A percentile compares a stretch with the other conserved stretches of the same genome.
These are phyloP conservation scores for Pagrus major DNA, from an alignment of 2,113 vertebrate species.

Conservation along the genomic window DNA sequence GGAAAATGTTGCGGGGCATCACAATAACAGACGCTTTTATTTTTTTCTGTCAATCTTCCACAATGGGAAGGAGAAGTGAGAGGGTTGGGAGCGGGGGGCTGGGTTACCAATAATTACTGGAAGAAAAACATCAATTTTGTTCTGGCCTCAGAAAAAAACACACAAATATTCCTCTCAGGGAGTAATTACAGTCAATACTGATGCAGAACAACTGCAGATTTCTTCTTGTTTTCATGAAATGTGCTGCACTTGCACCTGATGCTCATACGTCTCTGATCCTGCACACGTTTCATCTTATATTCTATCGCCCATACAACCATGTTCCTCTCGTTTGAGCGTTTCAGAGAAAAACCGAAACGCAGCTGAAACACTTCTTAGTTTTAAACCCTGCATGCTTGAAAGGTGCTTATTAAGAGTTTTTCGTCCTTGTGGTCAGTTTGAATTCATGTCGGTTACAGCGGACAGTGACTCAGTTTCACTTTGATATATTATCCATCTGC, in stretches of 20 bases:
- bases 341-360: not conserved
- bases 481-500: no score
- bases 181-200: constrained; percentile 69
- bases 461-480: not conserved
- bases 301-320: not conserved
- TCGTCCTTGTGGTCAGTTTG: not conserved
- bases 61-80: constrained; percentile 43
- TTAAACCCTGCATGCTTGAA: not conserved
- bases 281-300: not conserved
- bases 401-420: not conserved
- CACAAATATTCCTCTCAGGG: constrained; percentile 59
- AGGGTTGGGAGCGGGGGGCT: no score
- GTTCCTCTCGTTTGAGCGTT: not conserved
- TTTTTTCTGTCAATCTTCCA: constrained; percentile 72
- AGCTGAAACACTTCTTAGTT: not conserved
- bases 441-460: not conserved
- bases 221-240: constrained; percentile 37
- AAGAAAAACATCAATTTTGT: constrained; percentile 42
- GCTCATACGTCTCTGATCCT: constrained; percentile 17
- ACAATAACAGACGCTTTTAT: constrained; percentile 52
- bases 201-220: constrained; percentile 1
- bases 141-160: constrained; percentile 29
- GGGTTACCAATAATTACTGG: constrained; percentile 75
- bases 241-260: constrained; percentile 16
- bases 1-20: constrained; percentile 48